phyloP scores from a whole-genome alignment of 2,797 vertebrate species.

The Pantherophis alleghaniensis region DNA sequence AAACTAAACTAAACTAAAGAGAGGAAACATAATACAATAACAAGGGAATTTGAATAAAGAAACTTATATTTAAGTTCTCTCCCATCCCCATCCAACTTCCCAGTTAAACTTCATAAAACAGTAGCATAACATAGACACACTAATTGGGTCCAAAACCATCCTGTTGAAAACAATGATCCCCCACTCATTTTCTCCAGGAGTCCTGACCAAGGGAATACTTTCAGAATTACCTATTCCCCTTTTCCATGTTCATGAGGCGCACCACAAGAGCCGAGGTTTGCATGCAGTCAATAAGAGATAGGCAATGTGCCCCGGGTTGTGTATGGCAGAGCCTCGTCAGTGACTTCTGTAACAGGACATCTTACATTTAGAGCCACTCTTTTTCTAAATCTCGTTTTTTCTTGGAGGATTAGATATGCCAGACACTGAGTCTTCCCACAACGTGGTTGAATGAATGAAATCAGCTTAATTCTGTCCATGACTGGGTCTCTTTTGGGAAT shows the following conservation, averaged over 20 bases:
- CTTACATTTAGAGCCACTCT: neutral
- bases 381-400: neutral
- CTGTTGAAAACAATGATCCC: neutral
- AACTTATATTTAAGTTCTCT: neutral
- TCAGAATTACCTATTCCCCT: neutral
- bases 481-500: neutral
- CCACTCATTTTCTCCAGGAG: neutral
- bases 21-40: neutral
- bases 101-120: neutral
- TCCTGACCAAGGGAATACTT: neutral
- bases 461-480: neutral
- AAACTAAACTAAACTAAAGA: neutral
- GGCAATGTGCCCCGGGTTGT: neutral
- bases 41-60: neutral
- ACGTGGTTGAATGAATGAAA: neutral
- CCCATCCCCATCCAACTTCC: neutral
- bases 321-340: neutral
- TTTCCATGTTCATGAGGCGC: neutral
- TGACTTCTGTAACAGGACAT: neutral
- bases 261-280: neutral
- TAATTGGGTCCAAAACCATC: neutral
- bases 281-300: neutral
- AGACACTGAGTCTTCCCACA: neutral
- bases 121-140: neutral
- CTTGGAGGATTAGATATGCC: neutral